Evolutionary conservation across 1,140 invertebrate species (phyloP).

Genomic region (Drosophila takahashii): DNA sequence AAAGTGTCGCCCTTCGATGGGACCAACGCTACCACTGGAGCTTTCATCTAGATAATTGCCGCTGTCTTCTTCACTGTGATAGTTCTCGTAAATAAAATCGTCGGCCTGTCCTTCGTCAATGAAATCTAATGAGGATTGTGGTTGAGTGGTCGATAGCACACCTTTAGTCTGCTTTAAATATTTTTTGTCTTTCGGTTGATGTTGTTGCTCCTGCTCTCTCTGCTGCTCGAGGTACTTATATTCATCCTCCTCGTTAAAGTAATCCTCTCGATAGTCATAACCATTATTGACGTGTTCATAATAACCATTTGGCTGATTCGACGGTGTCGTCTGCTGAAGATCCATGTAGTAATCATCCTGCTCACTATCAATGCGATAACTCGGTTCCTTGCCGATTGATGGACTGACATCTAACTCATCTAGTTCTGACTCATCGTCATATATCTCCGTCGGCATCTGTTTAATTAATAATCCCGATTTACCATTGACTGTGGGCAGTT

Average conservation of each 20-base stretch:
- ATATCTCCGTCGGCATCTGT: slow-evolving; percentile 80
- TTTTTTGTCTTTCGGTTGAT: slow-evolving; percentile 51
- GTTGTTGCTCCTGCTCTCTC: slow-evolving; percentile 65
- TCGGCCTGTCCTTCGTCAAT: slow-evolving; percentile 54
- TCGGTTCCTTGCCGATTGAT: slow-evolving; percentile 36
- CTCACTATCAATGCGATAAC: slow-evolving; percentile 73
- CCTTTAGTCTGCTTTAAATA: slow-evolving; percentile 36
- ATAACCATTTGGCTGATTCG: slow-evolving; percentile 81
- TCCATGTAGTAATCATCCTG: slow-evolving; percentile 78
- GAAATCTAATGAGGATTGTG: slow-evolving; percentile 62
- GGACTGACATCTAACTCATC: slow-evolving; percentile 28
- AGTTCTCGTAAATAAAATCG: slow-evolving; percentile 70
- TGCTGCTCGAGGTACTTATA: slow-evolving; percentile 83
- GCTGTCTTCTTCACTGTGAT: slow-evolving; percentile 78
- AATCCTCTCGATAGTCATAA: slow-evolving; percentile 84
- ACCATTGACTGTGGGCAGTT: slow-evolving; percentile 82
- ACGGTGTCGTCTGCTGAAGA: slow-evolving; percentile 80
- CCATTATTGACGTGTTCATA: slow-evolving; percentile 73
- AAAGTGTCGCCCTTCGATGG: slow-evolving; percentile 28
- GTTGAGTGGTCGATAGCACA: slow-evolving; percentile 33
- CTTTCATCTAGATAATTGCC: slow-evolving; percentile 82
- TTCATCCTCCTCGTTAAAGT: slow-evolving; percentile 84
- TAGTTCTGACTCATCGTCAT: slow-evolving; percentile 66
- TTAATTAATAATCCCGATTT: slow-evolving; percentile 75
- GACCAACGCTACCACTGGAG: slow-evolving; percentile 72